Base-by-base conservation (phyloP, 2,113 vertebrate genomes). In the Trichomycterus rosablanca region DNA sequence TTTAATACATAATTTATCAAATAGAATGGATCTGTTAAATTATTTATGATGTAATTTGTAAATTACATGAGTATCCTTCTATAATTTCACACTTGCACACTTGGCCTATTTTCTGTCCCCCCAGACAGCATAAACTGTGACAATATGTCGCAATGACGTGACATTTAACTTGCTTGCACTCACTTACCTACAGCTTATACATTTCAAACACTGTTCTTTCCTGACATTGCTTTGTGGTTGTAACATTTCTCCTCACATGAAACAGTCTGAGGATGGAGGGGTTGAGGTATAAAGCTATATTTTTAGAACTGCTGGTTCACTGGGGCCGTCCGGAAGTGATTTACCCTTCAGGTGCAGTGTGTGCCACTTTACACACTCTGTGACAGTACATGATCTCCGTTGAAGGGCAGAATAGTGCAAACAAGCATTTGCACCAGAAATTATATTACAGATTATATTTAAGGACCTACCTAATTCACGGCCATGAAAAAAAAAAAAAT, bases 91-190 rank as follows among this genome's bases (percentile, higher is more conserved):
- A 30, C 26, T 4, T 30, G 26, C 26, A 30, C 26, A 7, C 3
- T 30, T 30, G 37, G 11, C 14, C 11, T 40, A 40, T 11, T 40
- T 40, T 14, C 26, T 22, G 23, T 20, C 5, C 28, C 6, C 2
- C 18, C 30, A 42, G 30, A 26, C 28, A 44, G 7, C 23, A 34
- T 14, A 28, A 34, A 18, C 26, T 7, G 42, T 39, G 11, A 49
- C 37, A 9, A 43, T 16, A 49, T 65, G 45, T 65, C 26, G 34
- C 28, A 56, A 48, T 11, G n/a, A 32, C 28, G 32, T 65, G 63
- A 65, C 63, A 65, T 65, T 65, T 65, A 56, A 54, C 10, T 54
- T 40, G 16, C 26, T n/a, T 40, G 28, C 3, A 1, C 22, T 20
- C 5, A 4, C n/a, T n/a, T n/a, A 51, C 26, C 28, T 51, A 24